phyloP scores from a whole-genome alignment of 2,113 vertebrate species.

The Hydrochoerus hydrochaeris region DNA sequence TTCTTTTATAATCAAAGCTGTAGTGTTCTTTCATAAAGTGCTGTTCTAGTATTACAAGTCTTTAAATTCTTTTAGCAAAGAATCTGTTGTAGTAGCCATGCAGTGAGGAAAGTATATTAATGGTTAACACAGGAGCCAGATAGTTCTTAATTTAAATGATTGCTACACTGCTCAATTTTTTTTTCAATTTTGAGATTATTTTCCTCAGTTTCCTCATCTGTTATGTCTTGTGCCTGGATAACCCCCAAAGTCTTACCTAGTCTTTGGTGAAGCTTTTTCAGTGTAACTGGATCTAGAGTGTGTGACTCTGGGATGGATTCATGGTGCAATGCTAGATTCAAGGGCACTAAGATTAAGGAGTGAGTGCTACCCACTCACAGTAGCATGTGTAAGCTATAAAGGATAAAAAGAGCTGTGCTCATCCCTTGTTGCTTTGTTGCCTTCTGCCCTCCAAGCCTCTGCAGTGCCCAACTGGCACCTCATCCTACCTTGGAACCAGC shows the following conservation, averaged over 20 bases:
- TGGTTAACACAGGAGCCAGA: neutral
- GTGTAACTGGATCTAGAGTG: neutral
- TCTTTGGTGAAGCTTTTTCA: neutral
- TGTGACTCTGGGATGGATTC: neutral
- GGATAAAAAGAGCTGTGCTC: neutral
- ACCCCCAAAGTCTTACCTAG: neutral
- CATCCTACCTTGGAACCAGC: neutral
- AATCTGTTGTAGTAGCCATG: neutral
- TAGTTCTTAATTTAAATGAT: neutral
- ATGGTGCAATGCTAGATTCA: neutral
- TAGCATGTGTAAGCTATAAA: neutral
- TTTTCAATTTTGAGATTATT: neutral
- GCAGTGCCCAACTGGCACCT: neutral
- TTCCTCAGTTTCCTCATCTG: conserved; percentile 25
- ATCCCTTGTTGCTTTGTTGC: neutral
- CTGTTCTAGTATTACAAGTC: neutral
- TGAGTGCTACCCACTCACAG: neutral
- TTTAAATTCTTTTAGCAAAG: neutral
- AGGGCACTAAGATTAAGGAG: neutral
- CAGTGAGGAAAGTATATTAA: neutral
- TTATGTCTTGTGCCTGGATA: neutral
- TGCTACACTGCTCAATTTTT: neutral
- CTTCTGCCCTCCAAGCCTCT: neutral
- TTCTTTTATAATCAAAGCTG: neutral
- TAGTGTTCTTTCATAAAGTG: neutral